phyloP scores from a whole-genome alignment of 92 coral and sea anemone genomes.

The Pocillopora meandrina region DNA sequence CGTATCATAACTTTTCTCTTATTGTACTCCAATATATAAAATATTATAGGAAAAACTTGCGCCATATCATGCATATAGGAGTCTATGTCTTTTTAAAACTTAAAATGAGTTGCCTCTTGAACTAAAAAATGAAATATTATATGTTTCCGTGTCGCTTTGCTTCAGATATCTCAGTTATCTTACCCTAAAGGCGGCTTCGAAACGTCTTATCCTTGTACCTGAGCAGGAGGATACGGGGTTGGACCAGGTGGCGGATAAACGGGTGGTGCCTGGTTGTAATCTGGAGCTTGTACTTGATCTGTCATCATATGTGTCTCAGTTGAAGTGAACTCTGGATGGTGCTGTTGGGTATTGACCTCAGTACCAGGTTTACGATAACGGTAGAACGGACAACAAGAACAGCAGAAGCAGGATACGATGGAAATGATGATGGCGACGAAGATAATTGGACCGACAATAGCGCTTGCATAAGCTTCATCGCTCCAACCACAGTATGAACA shows the following conservation, averaged over 20 bases:
- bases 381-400: slow-evolving; percentile 41
- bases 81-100: too few species aligned
- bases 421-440: slow-evolving; percentile 18
- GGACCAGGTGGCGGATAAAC: not conserved
- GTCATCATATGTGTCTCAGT: not conserved
- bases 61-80: too few species aligned
- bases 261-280: not conserved
- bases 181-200: too few species aligned
- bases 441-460: not conserved
- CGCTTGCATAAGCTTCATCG: not conserved
- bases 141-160: too few species aligned
- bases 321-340: not conserved
- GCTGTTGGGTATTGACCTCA: not conserved
- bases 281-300: not conserved
- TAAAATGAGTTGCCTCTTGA: too few species aligned
- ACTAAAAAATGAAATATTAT: too few species aligned
- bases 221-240: not conserved
- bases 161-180: too few species aligned
- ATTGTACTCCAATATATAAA: too few species aligned
- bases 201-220: not conserved
- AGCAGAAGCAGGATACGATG: slow-evolving; percentile 16
- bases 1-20: too few species aligned
- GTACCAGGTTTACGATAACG: slow-evolving; percentile 23
- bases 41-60: too few species aligned
- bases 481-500: not conserved